Evolutionary conservation across 92 coral and sea anemone genomes (phyloP).

Genomic region (Micromussa lordhowensis): DNA sequence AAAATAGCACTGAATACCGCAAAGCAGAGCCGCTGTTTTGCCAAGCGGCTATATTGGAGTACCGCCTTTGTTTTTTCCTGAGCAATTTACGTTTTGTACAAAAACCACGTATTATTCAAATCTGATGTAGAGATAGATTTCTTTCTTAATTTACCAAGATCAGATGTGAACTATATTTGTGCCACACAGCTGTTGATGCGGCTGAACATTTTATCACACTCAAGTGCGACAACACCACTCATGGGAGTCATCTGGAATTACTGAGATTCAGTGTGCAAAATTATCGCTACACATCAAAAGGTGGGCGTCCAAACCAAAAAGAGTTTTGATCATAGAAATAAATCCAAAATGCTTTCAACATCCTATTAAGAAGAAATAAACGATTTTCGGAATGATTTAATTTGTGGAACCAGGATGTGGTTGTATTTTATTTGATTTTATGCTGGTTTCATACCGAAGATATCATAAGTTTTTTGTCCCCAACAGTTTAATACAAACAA

Average conservation of each 20-base stretch:
- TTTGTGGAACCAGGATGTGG: neutral
- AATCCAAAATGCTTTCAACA: neutral
- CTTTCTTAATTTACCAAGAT: neutral
- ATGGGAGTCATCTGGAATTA: neutral
- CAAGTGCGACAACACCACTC: neutral
- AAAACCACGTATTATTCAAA: neutral
- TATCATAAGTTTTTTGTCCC: neutral
- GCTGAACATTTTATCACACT: neutral
- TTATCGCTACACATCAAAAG: neutral
- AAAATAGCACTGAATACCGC: neutral
- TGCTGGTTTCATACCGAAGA: neutral
- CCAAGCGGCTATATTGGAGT: neutral
- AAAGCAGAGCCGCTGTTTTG: slow-evolving; percentile 11
- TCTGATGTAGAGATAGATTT: neutral
- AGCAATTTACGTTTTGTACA: neutral
- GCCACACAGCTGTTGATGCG: neutral
- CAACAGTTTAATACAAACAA: neutral
- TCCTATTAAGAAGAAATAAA: neutral
- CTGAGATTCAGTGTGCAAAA: neutral
- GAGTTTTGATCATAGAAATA: neutral
- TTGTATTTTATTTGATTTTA: neutral
- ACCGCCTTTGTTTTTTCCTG: slow-evolving; percentile 10
- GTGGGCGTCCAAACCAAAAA: neutral
- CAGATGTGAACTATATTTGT: neutral
- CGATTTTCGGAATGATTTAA: neutral